Evolutionary conservation across 2,888 invertebrate species (phyloP).

Genomic region (Sylvicola cinctus): DNA sequence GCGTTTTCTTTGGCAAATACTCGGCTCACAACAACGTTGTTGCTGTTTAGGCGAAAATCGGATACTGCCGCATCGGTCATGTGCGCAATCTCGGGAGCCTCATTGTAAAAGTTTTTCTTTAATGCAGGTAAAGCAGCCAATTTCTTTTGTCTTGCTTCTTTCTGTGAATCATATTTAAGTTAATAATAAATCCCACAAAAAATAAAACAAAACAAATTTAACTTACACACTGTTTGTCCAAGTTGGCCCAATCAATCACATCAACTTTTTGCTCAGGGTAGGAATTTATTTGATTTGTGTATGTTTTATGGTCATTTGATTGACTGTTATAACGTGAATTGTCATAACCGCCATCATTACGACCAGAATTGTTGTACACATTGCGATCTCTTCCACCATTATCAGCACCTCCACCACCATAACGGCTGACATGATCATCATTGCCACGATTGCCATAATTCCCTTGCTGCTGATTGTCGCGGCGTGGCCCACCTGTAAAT

Average conservation of each 20-base stretch:
- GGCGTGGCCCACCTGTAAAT: slow-evolving; percentile 9
- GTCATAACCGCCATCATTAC: not conserved
- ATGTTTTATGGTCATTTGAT: not conserved
- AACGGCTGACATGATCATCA: not conserved
- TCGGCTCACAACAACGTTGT: slow-evolving; percentile 52
- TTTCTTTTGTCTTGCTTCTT: slow-evolving; percentile 31
- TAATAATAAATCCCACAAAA: slow-evolving; percentile 1
- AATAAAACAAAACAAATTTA: slow-evolving; percentile 1
- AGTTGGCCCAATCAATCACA: slow-evolving; percentile 36
- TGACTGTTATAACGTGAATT: not conserved
- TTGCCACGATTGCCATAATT: slow-evolving; percentile 1
- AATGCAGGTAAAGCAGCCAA: slow-evolving; percentile 47
- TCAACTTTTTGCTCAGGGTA: slow-evolving; percentile 11
- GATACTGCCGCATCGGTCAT: slow-evolving; percentile 42
- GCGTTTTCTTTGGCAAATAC: slow-evolving; percentile 32
- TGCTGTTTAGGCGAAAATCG: slow-evolving; percentile 39
- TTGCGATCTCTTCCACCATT: slow-evolving; percentile 2
- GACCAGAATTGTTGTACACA: not conserved
- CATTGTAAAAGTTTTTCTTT: slow-evolving; percentile 64
- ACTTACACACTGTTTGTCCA: slow-evolving; percentile 29
- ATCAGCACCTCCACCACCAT: slow-evolving; percentile 1
- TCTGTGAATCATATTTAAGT: slow-evolving; percentile 18
- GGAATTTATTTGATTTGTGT: too few species aligned
- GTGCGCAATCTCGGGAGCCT: slow-evolving; percentile 45
- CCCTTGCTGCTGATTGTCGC: slow-evolving; percentile 1